These are phyloP conservation scores for Choristoneura rosaceana DNA, from an alignment of 2,888 invertebrate genomes.

Conservation along the genomic window DNA sequence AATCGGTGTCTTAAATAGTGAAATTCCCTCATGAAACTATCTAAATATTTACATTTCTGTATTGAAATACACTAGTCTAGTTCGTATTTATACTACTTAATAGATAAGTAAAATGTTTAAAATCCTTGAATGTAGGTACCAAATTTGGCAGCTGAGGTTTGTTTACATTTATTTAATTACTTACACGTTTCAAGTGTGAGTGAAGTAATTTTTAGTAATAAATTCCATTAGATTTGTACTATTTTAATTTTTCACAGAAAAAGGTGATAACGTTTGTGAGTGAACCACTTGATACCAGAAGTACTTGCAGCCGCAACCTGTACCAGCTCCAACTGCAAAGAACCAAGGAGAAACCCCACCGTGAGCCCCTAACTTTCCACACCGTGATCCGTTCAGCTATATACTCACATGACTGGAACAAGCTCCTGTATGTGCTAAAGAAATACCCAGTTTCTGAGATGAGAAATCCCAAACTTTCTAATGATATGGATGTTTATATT, in stretches of 20 bases:
- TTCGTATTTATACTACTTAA: too few relatives aligned
- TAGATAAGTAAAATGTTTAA: too few relatives aligned
- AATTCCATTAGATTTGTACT: background rate
- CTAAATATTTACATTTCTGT: too few relatives aligned
- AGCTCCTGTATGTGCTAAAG: conserved; percentile 66
- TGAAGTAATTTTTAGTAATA: background rate
- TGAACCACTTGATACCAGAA: conserved; percentile 47
- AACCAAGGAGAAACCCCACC: conserved; percentile 43
- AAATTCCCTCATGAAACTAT: too few relatives aligned
- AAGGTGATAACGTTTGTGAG: conserved; percentile 60
- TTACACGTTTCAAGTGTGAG: too few relatives aligned
- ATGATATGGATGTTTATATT: conserved; percentile 56
- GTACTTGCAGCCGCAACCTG: conserved; percentile 60
- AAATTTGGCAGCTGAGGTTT: too few relatives aligned
- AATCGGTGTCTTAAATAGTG: too few relatives aligned
- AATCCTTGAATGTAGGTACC: too few relatives aligned
- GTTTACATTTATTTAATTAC: too few relatives aligned
- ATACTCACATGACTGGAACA: conserved; percentile 75
- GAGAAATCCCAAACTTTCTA: background rate
- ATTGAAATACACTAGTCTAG: too few relatives aligned
- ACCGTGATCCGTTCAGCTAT: conserved; percentile 60
- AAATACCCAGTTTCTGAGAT: conserved; percentile 66
- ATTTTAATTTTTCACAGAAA: conserved; percentile 53
- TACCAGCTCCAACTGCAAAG: conserved; percentile 53
- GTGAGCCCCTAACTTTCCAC: conserved; percentile 4